phyloP scores from a whole-genome alignment of 2,888 invertebrate species.

The Stenodera caucasica region DNA sequence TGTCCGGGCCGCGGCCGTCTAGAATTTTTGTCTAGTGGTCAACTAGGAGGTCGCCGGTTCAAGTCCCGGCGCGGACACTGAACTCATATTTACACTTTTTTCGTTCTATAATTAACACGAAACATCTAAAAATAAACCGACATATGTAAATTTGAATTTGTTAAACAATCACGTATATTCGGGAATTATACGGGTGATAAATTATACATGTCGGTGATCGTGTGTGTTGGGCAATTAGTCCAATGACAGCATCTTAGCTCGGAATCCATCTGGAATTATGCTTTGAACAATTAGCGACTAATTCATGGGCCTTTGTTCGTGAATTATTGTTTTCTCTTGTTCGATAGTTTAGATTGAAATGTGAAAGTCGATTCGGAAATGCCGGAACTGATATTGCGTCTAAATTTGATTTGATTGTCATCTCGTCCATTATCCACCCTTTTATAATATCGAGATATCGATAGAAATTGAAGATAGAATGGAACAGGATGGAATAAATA shows the following conservation, averaged over 20 bases:
- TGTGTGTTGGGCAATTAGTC: neutral
- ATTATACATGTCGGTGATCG: neutral
- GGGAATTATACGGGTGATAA: neutral
- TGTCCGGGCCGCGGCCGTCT: no score
- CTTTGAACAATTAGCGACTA: constrained; percentile 2
- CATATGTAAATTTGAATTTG: neutral
- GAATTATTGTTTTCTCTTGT: no score
- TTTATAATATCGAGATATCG: neutral
- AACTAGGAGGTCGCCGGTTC: no score
- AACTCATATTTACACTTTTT: no score
- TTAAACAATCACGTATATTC: neutral
- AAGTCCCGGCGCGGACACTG: no score
- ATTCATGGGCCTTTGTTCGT: neutral
- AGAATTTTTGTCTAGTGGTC: no score
- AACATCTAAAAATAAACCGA: neutral
- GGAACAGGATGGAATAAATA: neutral
- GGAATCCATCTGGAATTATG: neutral
- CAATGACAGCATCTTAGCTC: neutral
- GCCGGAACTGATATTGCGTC: neutral
- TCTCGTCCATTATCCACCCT: neutral
- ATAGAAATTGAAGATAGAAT: neutral
- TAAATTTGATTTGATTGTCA: neutral
- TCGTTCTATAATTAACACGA: neutral
- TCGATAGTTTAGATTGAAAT: no score
- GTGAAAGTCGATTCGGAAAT: no score